Conservation (phyloP, 2,113 vertebrate species). For the Mormoops blainvillei region DNA sequence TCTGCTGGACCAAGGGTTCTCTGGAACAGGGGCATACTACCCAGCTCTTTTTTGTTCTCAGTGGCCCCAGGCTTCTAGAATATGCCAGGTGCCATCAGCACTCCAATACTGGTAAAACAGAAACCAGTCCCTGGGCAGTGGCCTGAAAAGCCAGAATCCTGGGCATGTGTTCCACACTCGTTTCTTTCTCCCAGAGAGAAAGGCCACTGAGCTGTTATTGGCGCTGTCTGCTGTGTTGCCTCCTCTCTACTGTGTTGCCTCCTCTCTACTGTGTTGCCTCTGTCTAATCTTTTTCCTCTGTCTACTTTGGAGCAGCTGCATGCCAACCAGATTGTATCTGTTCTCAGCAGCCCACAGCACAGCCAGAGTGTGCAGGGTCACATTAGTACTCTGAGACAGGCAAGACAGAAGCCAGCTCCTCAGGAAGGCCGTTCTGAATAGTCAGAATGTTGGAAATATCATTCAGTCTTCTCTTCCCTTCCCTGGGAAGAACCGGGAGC, state of each 20-base stretch:
- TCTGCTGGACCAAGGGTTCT: neutral
- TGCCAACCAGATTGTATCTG: neutral
- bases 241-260: neutral
- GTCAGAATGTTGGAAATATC: neutral
- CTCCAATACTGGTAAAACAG: neutral
- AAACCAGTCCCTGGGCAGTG: neutral
- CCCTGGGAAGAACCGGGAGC: neutral
- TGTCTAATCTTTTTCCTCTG: too few relatives aligned
- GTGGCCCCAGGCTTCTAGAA: neutral
- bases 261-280: neutral
- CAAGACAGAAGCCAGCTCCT: neutral
- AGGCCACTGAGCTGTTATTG: neutral
- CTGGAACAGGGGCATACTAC: neutral
- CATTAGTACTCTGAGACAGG: neutral
- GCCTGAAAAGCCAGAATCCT: neutral
- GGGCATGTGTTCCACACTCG: neutral
- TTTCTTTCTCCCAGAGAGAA: neutral
- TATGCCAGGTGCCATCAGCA: neutral
- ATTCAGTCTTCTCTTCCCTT: neutral
- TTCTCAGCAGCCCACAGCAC: neutral
- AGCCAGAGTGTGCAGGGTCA: neutral
- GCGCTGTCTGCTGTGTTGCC: too few relatives aligned
- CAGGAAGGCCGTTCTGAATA: neutral
- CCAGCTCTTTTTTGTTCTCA: neutral
- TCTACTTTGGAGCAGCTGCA: neutral